Evolutionary conservation across 2,113 vertebrate genomes (phyloP), one percentile per base, ranked within the genome.

Genomic region (Drymodes brunneopygia): DNA sequence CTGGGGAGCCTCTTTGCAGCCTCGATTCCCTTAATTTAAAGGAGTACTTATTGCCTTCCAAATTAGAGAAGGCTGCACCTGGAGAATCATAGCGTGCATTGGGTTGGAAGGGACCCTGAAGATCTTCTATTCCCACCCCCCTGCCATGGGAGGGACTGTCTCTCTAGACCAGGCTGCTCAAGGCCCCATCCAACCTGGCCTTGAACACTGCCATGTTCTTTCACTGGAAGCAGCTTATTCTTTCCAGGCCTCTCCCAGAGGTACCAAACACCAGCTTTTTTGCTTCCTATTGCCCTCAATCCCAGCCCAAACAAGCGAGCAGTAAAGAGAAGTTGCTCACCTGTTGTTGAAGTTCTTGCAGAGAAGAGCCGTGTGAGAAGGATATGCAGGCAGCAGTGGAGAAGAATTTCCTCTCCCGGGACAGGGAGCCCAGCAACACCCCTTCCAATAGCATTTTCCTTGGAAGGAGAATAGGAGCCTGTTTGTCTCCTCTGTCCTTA

Each of bases 401-500:
- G 65, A 82, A 92, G 75, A 22, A 11, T 42, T 94, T 88, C 87
- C 78, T 87, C 57, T 65, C 40, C 40, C 0, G 3, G 44, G 57
- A 45, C 36, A 24, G 11, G 31, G 28, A 92, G 65, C 31, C 51
- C 81, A 86, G 61, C 66, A 95, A 89, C 83, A 80, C 42, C 10
- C 60, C 35, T 79, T 3, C 57, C 65, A 44, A 84, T 36, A 82
- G 56, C 71, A 62, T 82, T 91, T 91, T 82, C 35, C 53, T 72
- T 91, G 48, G 80, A 88, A 73, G 62, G 71, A 92, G 58, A 87
- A 93, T 75, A 97, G 84, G 57, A 85, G 73, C 16, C 67, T 66
- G 24, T 77, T 95, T 97, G 91, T 95, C 65, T 94, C 54, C 42
- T 53, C 75, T 50, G 53, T 38, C 66, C 62, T 84, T 65, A 61